phyloP scores from a whole-genome alignment of 2,888 invertebrate species.

The Flexamia atlantica region DNA sequence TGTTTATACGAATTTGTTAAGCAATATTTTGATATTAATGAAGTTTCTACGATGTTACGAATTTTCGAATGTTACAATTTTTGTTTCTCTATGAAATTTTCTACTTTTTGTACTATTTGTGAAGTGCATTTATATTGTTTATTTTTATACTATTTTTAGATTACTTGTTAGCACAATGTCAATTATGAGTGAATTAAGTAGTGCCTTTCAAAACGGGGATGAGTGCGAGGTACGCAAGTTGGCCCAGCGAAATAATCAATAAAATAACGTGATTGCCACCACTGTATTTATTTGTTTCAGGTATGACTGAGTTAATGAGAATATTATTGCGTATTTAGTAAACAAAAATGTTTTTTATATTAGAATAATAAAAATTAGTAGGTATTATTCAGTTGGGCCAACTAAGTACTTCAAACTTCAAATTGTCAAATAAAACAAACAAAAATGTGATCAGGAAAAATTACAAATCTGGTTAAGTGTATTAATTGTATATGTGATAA shows the following conservation, averaged over 20 bases:
- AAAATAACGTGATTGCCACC: no score
- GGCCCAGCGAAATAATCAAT: not conserved
- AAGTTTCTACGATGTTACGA: not conserved
- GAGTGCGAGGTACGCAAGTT: not conserved
- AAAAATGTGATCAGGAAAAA: no score
- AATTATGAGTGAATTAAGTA: not conserved
- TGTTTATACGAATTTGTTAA: slow-evolving; percentile 42
- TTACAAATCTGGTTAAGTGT: no score
- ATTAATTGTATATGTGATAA: no score
- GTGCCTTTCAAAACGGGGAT: slow-evolving; percentile 9
- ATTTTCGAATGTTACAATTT: slow-evolving; percentile 46
- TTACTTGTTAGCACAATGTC: slow-evolving; percentile 16
- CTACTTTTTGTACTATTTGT: slow-evolving; percentile 35
- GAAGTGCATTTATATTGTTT: slow-evolving; percentile 50
- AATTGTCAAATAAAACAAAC: no score
- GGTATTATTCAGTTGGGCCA: no score
- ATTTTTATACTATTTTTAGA: slow-evolving; percentile 39
- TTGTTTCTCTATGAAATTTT: slow-evolving; percentile 46
- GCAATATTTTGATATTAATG: slow-evolving; percentile 58
- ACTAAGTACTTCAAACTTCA: no score
- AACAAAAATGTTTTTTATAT: no score
- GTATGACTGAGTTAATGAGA: no score
- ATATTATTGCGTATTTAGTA: no score
- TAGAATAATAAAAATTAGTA: no score
- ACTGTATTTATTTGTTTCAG: no score